phyloP scores from a whole-genome alignment of 2,888 invertebrate genomes.

The Leptopterna dolabrata region DNA sequence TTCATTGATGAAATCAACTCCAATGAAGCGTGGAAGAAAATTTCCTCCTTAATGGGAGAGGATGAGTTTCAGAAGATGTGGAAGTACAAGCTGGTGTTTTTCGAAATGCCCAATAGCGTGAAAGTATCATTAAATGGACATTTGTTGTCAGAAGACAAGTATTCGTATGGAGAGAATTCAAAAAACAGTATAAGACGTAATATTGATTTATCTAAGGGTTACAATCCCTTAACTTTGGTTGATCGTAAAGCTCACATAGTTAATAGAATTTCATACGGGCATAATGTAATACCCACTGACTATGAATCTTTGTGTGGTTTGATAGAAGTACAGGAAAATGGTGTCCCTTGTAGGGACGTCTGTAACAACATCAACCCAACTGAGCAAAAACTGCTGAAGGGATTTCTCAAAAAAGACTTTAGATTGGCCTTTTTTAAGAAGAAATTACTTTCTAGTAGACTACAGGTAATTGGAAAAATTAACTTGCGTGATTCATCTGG shows the following conservation, averaged over 20 bases:
- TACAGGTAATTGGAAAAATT: background rate
- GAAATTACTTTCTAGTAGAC: background rate
- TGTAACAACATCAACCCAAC: background rate
- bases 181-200: background rate
- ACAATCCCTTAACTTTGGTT: background rate
- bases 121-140: background rate
- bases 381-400: background rate
- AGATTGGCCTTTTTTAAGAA: background rate
- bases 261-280: background rate
- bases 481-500: no score
- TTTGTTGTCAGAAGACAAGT: background rate
- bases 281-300: background rate
- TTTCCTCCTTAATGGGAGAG: background rate
- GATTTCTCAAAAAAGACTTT: background rate
- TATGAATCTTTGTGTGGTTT: background rate
- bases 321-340: background rate
- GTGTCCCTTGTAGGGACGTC: background rate
- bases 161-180: background rate
- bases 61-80: constrained; percentile 9
- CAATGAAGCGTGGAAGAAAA: background rate
- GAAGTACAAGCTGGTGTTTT: background rate
- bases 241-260: background rate
- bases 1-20: background rate
- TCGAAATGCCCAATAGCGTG: background rate
- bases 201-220: background rate